These are phyloP conservation scores for Oreonectes daqikongensis DNA, from an alignment of 2,797 vertebrate species.

Conservation along the genomic window DNA sequence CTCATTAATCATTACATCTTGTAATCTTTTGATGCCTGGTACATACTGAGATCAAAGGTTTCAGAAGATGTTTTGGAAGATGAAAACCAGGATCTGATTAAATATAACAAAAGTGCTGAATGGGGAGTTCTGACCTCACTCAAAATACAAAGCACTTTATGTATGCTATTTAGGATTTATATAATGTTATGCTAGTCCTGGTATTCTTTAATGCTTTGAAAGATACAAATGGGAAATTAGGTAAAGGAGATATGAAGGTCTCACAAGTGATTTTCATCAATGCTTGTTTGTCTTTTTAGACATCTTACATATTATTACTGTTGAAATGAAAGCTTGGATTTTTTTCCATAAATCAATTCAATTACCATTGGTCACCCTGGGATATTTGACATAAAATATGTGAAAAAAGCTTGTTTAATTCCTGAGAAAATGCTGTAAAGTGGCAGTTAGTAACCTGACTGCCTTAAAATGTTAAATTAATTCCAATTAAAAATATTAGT, in stretches of 20 bases:
- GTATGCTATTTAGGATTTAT: constrained; percentile 11
- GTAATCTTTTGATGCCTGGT: constrained; percentile 44
- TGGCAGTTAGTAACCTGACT: too few relatives aligned
- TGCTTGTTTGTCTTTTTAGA: too few relatives aligned
- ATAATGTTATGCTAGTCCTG: not conserved
- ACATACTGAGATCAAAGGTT: constrained; percentile 34
- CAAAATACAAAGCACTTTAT: not conserved
- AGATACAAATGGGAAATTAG: not conserved
- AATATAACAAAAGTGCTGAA: not conserved
- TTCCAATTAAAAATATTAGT: too few relatives aligned
- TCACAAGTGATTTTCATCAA: too few relatives aligned
- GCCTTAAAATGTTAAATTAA: too few relatives aligned
- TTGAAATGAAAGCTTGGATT: too few relatives aligned
- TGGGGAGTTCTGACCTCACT: not conserved
- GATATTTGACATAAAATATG: too few relatives aligned
- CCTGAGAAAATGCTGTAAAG: too few relatives aligned
- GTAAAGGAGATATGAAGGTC: not conserved
- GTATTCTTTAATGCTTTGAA: not conserved
- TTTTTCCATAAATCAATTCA: too few relatives aligned
- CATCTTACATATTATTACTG: too few relatives aligned
- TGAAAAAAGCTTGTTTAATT: too few relatives aligned
- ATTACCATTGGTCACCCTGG: too few relatives aligned
- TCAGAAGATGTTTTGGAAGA: not conserved
- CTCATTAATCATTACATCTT: constrained; percentile 46
- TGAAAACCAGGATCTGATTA: not conserved